Base-by-base conservation (phyloP, 2,888 invertebrate species). In the Drepana falcataria region DNA sequence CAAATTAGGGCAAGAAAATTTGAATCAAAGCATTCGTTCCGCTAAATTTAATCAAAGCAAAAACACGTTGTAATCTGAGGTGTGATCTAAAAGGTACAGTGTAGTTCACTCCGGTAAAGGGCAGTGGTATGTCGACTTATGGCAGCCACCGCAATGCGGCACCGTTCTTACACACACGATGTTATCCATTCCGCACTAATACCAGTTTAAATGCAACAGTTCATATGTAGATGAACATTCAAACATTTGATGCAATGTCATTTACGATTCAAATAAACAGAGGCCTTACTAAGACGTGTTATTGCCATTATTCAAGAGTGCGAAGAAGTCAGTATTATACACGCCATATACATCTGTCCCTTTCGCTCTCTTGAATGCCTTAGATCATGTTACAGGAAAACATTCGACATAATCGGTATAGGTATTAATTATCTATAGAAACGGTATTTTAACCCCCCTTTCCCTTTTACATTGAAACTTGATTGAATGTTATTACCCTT, bases 61-160 rank as follows among this genome's bases (percentile, higher is more conserved):
- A 55, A 51, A 70, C 53, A 59, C 60, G 60, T 58, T 58, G 62
- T 59, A 55, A 54, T 53, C 57, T 59, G 60, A 62, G 58, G 63
- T 70, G 57, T 64, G 66, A 72, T 73, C 60, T 71, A 66, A 74
- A 75, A 77, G 69, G 69, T 76, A 79, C 76, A 76, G 73, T 73
- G 69, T 66, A 59, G 68, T 58, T 63, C 60, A 68, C 64, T 65
- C 69, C 76, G 74, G 81, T 77, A 85, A 88, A 87, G 85, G 85
- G 86, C 85, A 85, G 81, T 82, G 83, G 85, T 87, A 80, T 87
- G 86, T 86, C 83, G 86, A 84, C 87, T 86, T 78, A 81, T 79
- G 85, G 75, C 79, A 80, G 81, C 71, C 83, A 81, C 88, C 87
- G 89, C 89, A 89, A 81, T 89, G 89, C 89, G 89, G 86, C 86